phyloP scores from a whole-genome alignment of 2,797 vertebrate genomes.

The Tangara arthus region DNA sequence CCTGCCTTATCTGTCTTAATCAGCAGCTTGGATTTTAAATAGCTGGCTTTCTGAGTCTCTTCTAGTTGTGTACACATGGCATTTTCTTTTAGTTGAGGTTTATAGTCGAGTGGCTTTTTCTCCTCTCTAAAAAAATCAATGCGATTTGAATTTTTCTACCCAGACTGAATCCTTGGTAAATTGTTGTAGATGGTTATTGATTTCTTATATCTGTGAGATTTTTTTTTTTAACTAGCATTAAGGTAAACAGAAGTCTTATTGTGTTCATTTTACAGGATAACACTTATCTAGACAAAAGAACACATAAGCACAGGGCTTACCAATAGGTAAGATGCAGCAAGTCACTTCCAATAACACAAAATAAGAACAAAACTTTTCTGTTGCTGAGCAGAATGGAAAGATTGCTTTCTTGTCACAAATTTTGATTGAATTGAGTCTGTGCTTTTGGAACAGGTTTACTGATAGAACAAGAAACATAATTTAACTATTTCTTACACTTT shows the following conservation, averaged over 20 bases:
- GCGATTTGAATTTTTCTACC: conserved; percentile 71
- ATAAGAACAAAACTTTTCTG: conserved; percentile 55
- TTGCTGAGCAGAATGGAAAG: conserved; percentile 46
- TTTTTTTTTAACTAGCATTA: conserved; percentile 60
- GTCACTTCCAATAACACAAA: conserved; percentile 60
- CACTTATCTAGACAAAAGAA: conserved; percentile 73
- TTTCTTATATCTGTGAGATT: conserved; percentile 68
- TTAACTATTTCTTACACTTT: conserved; percentile 64
- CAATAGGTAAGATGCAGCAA: conserved; percentile 49
- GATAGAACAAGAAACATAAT: conserved; percentile 31
- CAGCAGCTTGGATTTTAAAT: conserved; percentile 3
- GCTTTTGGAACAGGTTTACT: conserved; percentile 55
- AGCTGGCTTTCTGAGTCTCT: neutral
- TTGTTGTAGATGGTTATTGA: conserved; percentile 74
- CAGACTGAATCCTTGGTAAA: conserved; percentile 67
- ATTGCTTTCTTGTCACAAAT: conserved; percentile 70
- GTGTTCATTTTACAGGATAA: conserved; percentile 66
- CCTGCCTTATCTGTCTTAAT: neutral
- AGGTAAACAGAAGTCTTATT: conserved; percentile 69
- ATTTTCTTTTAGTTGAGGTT: neutral
- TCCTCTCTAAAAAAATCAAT: conserved; percentile 63
- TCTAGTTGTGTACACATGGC: neutral
- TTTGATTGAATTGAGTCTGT: conserved; percentile 68
- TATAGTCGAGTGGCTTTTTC: conserved; percentile 9
- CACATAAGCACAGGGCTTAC: conserved; percentile 9